Percentiles rank a stretch among this genome's conserved stretches.
Conservation (phyloP, 1,140 invertebrate genomes). For the Anoplophora glabripennis region DNA sequence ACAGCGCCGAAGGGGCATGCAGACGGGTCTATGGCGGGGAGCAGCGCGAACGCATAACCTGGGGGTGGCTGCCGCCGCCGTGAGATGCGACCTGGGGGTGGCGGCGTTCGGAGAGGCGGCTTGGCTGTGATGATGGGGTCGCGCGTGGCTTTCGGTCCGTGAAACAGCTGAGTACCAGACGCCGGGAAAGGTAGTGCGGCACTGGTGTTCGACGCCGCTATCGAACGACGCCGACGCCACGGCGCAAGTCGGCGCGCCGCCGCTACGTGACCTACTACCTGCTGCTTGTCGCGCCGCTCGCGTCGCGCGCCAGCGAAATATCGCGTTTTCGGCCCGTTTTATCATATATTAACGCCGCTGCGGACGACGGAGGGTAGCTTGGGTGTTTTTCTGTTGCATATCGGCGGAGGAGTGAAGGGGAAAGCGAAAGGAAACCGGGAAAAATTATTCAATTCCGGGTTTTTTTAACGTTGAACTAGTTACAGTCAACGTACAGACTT, state of each 20-base stretch:
- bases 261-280: constrained; percentile 43
- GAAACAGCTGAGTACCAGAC: constrained; percentile 44
- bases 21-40: not conserved
- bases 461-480: too few species aligned
- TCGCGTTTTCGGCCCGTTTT: constrained; percentile 34
- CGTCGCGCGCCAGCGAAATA: constrained; percentile 32
- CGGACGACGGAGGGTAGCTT: too few species aligned
- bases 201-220: constrained; percentile 45
- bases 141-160: constrained; percentile 36
- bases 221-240: constrained; percentile 48
- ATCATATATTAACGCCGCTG: constrained; percentile 24
- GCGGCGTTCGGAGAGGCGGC: not conserved
- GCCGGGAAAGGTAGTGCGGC: constrained; percentile 47
- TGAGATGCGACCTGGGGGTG: not conserved
- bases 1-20: not conserved
- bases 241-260: constrained; percentile 42
- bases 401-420: too few species aligned
- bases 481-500: too few species aligned
- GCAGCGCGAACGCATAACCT: not conserved
- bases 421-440: too few species aligned
- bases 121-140: constrained; percentile 12
- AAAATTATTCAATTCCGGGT: too few species aligned
- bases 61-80: not conserved
- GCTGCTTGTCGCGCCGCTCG: constrained; percentile 38
- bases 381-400: too few species aligned